Evolutionary conservation across 2,888 invertebrate genomes (phyloP), one percentile per base, ranked within the genome.

Genomic region (Morpho deidamia): DNA sequence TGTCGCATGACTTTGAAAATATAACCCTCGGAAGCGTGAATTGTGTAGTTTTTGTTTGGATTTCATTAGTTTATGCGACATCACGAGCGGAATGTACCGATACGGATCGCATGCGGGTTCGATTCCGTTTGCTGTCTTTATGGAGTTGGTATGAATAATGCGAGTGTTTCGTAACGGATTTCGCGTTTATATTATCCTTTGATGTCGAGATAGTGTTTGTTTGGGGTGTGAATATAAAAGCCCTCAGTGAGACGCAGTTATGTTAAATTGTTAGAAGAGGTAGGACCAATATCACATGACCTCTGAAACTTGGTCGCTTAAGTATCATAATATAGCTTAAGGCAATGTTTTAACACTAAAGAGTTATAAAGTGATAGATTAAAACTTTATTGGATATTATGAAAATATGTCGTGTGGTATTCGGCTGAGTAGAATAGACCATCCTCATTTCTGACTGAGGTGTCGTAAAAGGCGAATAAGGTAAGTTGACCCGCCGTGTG

Each of bases 91-190:
- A 46, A 55, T 56, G 46, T 50, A 55, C 48, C 48, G 85, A 86
- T 86, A 86, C 66, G 61, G 72, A 86, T 87, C 87, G 61, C 63
- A 83, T 86, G 83, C 86, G 87, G 86, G 86, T 78, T 78, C 62
- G 72, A 78, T 71, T 71, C 66, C 64, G 63, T 63, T 62, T 60
- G 61, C 62, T 54, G 64, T 63, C 64, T 60, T 53, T 66, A 58
- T 62, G 59, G 66, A 65, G 65, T 60, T 57, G 62, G 49, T 58
- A 49, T 63, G 63, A 65, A 63, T 63, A 61, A 62, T 58, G 66
- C 62, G 67, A 65, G 63, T 52, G 51, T 44, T 43, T 43, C 61
- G 55, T 75, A 79, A 78, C 78, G 76, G 79, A 62, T 61, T 61
- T 59, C 51, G 51, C 55, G 53, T 55, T 49, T 53, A 51, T 59